These are phyloP conservation scores for Cricetomys ansorgei DNA, from an alignment of 2,113 vertebrate genomes.

Conservation along the genomic window DNA sequence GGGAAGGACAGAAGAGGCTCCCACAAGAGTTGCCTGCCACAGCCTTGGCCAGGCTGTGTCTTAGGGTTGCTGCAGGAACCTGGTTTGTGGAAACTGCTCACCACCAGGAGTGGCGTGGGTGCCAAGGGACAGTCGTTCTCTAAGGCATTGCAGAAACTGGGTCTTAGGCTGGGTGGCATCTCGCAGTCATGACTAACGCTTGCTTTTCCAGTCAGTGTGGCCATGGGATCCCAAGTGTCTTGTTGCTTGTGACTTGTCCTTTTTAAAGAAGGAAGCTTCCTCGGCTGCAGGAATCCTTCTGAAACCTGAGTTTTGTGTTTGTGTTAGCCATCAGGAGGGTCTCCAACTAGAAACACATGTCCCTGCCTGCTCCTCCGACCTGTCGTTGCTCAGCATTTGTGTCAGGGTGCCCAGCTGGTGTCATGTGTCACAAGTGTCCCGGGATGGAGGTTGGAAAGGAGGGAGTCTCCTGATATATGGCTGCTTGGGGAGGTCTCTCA, in stretches of 20 bases:
- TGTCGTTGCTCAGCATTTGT: constrained; percentile 59
- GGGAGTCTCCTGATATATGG: constrained; percentile 19
- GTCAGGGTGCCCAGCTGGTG: constrained; percentile 61
- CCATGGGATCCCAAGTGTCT: constrained; percentile 68
- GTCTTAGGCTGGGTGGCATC: constrained; percentile 57
- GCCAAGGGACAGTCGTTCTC: constrained; percentile 33
- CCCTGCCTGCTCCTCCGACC: constrained; percentile 61
- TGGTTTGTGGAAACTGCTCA: constrained; percentile 12
- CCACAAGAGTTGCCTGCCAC: constrained; percentile 56
- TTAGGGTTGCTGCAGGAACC: constrained; percentile 58
- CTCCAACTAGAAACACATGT: constrained; percentile 59
- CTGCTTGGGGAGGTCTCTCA: constrained; percentile 6
- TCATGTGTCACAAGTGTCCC: constrained; percentile 45
- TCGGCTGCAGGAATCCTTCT: constrained; percentile 58
- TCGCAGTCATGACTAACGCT: constrained; percentile 48
- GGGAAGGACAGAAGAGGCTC: constrained; percentile 61
- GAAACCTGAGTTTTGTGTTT: constrained; percentile 53
- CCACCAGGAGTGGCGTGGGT: constrained; percentile 46
- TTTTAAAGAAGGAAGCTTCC: constrained; percentile 35
- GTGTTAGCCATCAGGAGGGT: constrained; percentile 49
- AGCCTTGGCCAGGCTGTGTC: constrained; percentile 62
- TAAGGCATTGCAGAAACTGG: constrained; percentile 26
- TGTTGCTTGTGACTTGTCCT: constrained; percentile 67
- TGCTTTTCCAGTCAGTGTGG: constrained; percentile 65
- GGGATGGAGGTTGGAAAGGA: not conserved